Evolutionary conservation across 1,140 invertebrate species (phyloP), one percentile per base, ranked within the genome.

Genomic region (Lerema accius): DNA sequence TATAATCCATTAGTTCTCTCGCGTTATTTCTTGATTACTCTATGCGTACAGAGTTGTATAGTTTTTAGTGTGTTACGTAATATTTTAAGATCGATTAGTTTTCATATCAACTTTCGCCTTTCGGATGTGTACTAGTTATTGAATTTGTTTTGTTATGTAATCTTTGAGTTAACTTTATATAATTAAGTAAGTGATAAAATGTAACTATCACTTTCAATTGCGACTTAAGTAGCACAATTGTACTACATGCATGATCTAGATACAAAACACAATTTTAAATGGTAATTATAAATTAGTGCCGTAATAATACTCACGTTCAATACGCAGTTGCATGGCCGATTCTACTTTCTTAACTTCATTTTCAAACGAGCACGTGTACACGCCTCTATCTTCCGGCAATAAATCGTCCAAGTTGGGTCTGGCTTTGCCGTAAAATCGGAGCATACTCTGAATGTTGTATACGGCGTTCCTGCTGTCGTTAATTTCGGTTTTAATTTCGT

Each of bases 281-380:
- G n/a, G n/a, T n/a, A n/a, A n/a, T n/a, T n/a, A n/a, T n/a, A n/a
- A n/a, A n/a, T n/a, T n/a, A n/a, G n/a, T n/a, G n/a, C n/a, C n/a
- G n/a, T n/a, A n/a, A n/a, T n/a, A 32, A 9, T 55, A 94, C 94
- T 94, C 92, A 95, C 95, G 97, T 92, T 98, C 96, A 72, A 98
- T 96, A 78, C 96, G 94, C 19, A 98, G 90, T 88, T 96, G 95
- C 96, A 98, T 97, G 50, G 94, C 95, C 0, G 95, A 96, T 74
- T 97, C 96, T 6, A 95, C 94, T 80, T 94, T 94, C 73, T 96
- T 97, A 1, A 98, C 96, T 80, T 97, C 96, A 78, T 98, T 98
- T 73, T 96, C 94, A 82, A 98, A 98, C 6, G 95, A 93, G 83
- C 97, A 98, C 2, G 95, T 94, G 85, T 98, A 98, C 13, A 95